phyloP scores from a whole-genome alignment of 2,797 vertebrate genomes.

The Darevskia nairensis region DNA sequence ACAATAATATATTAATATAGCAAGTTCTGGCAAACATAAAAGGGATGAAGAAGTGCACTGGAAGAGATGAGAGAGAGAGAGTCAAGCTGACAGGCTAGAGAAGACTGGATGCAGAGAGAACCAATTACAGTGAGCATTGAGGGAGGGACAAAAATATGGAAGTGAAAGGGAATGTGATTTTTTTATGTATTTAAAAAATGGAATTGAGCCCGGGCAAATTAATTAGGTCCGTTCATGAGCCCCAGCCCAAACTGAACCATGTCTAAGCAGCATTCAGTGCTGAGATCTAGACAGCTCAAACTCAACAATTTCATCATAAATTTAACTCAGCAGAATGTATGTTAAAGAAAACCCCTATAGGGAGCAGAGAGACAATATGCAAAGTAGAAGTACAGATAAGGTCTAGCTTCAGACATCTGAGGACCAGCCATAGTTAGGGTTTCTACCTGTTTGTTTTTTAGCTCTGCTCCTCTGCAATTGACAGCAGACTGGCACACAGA shows the following conservation, averaged over 20 bases:
- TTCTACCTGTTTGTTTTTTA: background rate
- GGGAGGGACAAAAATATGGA: conserved; percentile 31
- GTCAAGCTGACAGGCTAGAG: conserved; percentile 31
- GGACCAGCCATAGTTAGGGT: background rate
- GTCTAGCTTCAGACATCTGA: background rate
- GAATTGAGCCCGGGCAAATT: background rate
- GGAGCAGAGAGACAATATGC: background rate
- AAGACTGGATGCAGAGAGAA: conserved; percentile 52
- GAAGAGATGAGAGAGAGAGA: conserved; percentile 48
- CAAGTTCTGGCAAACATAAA: conserved; percentile 54
- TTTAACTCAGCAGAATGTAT: background rate
- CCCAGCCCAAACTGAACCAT: background rate
- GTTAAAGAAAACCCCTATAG: background rate
- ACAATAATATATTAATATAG: conserved; percentile 30
- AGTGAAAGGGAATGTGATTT: conserved; percentile 35
- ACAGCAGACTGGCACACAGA: background rate
- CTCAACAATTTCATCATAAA: background rate
- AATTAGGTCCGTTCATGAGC: background rate
- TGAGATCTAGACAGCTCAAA: background rate
- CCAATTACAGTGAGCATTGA: conserved; percentile 36
- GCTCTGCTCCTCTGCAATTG: background rate
- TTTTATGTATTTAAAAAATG: background rate
- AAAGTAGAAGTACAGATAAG: background rate
- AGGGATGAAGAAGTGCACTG: conserved; percentile 38
- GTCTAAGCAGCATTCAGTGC: background rate